phyloP scores from a whole-genome alignment of 37 sponge, comb jelly and placozoan species.

The Eunapius fragilis region DNA sequence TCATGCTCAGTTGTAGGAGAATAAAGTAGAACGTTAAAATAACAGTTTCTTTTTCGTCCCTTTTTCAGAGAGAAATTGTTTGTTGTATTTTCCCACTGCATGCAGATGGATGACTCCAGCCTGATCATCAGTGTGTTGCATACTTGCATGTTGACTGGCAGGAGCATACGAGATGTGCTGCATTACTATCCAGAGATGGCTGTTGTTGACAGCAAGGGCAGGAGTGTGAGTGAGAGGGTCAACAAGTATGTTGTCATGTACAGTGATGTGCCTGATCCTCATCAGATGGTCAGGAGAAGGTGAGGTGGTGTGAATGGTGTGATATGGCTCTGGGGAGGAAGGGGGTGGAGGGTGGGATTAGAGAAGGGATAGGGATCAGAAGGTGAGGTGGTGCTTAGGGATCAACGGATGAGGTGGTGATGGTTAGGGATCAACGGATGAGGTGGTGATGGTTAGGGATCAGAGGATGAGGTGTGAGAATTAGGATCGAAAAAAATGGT shows the following conservation, averaged over 20 bases:
- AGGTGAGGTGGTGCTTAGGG: too few species aligned
- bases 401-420: too few species aligned
- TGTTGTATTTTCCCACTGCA: too few species aligned
- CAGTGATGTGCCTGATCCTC: constrained; percentile 14
- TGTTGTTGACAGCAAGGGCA: constrained; percentile 56
- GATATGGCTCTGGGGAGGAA: background rate
- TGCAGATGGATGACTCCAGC: constrained; percentile 81
- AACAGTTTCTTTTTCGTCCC: too few species aligned
- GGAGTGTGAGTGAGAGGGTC: constrained; percentile 51
- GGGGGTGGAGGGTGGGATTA: background rate
- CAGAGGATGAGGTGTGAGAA: background rate
- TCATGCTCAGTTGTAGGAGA: too few species aligned
- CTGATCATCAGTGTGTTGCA: constrained; percentile 79
- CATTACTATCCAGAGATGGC: constrained; percentile 72
- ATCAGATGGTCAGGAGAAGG: background rate
- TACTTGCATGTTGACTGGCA: constrained; percentile 37
- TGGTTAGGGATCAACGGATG: too few species aligned
- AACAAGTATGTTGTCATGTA: constrained; percentile 91
- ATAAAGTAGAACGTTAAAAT: too few species aligned
- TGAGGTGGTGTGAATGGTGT: constrained; percentile 18
- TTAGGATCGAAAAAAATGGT: background rate
- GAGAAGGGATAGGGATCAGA: too few species aligned
- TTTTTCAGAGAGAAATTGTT: too few species aligned
- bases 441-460: too few species aligned
- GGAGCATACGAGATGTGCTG: constrained; percentile 34